phyloP scores from a whole-genome alignment of 2,113 vertebrate species.

The Platichthys stellatus region DNA sequence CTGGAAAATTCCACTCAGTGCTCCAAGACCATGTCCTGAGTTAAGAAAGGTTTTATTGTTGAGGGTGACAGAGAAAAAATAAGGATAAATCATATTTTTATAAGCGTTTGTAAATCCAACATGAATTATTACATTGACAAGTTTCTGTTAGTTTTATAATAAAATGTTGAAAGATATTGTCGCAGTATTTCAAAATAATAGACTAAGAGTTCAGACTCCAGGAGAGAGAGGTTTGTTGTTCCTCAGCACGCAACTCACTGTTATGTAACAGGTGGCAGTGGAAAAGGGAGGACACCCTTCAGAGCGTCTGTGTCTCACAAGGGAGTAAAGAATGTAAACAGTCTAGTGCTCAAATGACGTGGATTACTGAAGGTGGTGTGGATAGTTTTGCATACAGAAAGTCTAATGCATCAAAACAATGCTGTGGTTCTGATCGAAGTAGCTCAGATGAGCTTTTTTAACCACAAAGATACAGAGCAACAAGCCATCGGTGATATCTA shows the following conservation, averaged over 20 bases:
- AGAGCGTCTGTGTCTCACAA: too few species aligned
- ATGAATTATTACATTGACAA: conserved; percentile 24
- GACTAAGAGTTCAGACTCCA: neutral
- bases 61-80: conserved; percentile 46
- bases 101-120: conserved; percentile 17
- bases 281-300: conserved; percentile 5
- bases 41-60: conserved; percentile 51
- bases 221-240: neutral
- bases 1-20: conserved; percentile 74
- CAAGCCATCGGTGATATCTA: too few species aligned
- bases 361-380: too few species aligned
- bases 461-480: too few species aligned
- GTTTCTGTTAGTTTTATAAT: neutral
- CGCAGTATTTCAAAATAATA: neutral
- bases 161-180: neutral
- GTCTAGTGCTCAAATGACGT: too few species aligned
- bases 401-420: too few species aligned
- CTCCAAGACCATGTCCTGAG: conserved; percentile 65
- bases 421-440: too few species aligned
- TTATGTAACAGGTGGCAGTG: conserved; percentile 53
- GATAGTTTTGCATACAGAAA: too few species aligned
- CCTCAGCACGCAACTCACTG: neutral
- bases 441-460: too few species aligned
- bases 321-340: too few species aligned
- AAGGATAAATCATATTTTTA: conserved; percentile 27